Evolutionary conservation across 1,140 invertebrate species (phyloP).

Genomic region (Coenobita brevimanus): DNA sequence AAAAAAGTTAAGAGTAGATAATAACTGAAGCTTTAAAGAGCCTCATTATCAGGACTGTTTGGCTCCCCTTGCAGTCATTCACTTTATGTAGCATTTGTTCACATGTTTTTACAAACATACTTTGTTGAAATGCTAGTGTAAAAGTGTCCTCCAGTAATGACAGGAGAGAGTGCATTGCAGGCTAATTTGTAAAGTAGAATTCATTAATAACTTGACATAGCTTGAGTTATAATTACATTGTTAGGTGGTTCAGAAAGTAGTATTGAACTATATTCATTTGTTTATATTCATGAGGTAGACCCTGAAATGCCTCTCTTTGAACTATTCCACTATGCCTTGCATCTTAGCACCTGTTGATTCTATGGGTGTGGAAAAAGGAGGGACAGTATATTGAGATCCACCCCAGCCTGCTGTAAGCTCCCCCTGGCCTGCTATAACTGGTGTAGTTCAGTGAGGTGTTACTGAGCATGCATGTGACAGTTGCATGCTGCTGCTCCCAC

Average conservation of each 20-base stretch:
- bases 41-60: too few relatives aligned
- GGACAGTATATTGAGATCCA: too few relatives aligned
- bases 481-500: slow-evolving; percentile 66
- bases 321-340: slow-evolving; percentile 7
- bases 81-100: too few relatives aligned
- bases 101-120: too few relatives aligned
- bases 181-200: neutral
- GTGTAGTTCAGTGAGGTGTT: slow-evolving; percentile 49
- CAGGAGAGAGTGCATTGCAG: slow-evolving; percentile 32
- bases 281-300: neutral
- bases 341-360: slow-evolving; percentile 45
- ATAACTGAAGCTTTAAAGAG: neutral
- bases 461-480: slow-evolving; percentile 59
- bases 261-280: neutral
- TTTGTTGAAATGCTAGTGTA: neutral
- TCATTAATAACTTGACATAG: too few relatives aligned
- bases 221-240: too few relatives aligned
- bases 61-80: too few relatives aligned
- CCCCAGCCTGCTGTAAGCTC: slow-evolving; percentile 48
- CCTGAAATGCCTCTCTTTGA: too few relatives aligned
- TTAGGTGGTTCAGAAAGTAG: neutral
- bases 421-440: slow-evolving; percentile 52
- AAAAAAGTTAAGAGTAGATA: too few relatives aligned
- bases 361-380: slow-evolving; percentile 50
- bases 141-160: slow-evolving; percentile 42